phyloP scores from a whole-genome alignment of 2,113 vertebrate genomes.

The Fulica atra region DNA sequence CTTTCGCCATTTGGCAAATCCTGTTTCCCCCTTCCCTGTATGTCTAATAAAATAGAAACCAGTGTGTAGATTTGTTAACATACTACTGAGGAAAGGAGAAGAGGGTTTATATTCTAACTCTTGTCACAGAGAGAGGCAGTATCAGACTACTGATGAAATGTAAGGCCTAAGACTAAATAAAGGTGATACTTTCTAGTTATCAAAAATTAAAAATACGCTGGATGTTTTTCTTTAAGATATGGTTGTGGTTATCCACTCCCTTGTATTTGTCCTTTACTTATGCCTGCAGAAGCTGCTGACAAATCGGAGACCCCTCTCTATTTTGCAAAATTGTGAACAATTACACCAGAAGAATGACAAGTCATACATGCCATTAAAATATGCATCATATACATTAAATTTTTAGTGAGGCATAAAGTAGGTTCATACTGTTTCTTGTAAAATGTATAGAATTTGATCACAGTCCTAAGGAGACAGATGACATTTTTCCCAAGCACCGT shows the following conservation, averaged over 20 bases:
- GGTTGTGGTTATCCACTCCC: not conserved
- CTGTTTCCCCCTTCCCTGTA: not conserved
- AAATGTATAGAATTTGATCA: not conserved
- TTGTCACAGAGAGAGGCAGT: not conserved
- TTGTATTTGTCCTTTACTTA: not conserved
- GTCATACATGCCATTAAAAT: not conserved
- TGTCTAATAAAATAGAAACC: not conserved
- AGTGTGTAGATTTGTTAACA: not conserved
- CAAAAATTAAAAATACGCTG: not conserved
- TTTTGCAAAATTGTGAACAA: not conserved
- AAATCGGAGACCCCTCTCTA: not conserved
- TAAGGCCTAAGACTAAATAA: not conserved
- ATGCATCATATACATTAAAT: not conserved
- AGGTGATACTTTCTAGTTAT: not conserved
- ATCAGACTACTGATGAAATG: not conserved
- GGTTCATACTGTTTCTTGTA: not conserved
- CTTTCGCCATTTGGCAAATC: not conserved
- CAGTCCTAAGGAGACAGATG: not conserved
- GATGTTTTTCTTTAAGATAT: not conserved
- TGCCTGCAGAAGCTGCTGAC: not conserved
- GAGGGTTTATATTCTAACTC: not conserved
- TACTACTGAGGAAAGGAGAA: not conserved
- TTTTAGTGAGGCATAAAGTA: not conserved
- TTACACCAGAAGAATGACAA: not conserved
- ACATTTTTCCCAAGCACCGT: not conserved